phyloP scores from a whole-genome alignment of 23 tunicate genomes.

The Phallusia fumigata region DNA sequence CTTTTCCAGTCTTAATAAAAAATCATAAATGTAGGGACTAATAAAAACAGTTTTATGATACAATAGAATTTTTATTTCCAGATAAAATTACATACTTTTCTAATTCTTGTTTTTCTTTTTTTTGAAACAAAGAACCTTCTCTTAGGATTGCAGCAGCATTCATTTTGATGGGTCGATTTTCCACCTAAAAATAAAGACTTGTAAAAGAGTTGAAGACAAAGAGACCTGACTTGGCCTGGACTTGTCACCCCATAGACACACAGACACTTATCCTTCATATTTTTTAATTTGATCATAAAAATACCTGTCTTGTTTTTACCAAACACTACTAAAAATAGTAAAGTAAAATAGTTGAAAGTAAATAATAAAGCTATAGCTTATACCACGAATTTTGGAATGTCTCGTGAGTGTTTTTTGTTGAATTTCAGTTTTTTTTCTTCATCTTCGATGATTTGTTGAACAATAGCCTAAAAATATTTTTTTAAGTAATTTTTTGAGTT shows the following conservation, averaged over 20 bases:
- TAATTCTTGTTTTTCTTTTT: conserved; percentile 77
- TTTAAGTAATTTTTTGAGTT: background rate
- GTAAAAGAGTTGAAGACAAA: no score
- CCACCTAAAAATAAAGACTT: conserved; percentile 26
- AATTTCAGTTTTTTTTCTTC: conserved; percentile 64
- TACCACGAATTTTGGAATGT: conserved; percentile 60
- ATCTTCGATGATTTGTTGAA: conserved; percentile 38
- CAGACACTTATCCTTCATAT: no score
- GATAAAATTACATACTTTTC: conserved; percentile 27
- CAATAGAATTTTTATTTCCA: background rate
- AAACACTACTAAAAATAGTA: background rate
- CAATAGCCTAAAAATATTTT: conserved; percentile 10
- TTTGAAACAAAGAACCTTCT: conserved; percentile 78
- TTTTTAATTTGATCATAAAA: no score
- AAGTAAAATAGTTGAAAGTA: background rate
- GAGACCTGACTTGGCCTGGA: no score
- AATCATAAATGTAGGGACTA: no score
- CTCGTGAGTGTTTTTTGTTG: conserved; percentile 52
- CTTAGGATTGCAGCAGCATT: conserved; percentile 92
- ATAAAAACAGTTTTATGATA: background rate
- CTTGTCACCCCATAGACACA: no score
- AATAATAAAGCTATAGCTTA: background rate
- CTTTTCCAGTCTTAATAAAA: conserved; percentile 55
- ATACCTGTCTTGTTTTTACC: no score
- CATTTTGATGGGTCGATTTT: conserved; percentile 70